Conservation (phyloP, 2,113 vertebrate species). For the Caracal caracal region DNA sequence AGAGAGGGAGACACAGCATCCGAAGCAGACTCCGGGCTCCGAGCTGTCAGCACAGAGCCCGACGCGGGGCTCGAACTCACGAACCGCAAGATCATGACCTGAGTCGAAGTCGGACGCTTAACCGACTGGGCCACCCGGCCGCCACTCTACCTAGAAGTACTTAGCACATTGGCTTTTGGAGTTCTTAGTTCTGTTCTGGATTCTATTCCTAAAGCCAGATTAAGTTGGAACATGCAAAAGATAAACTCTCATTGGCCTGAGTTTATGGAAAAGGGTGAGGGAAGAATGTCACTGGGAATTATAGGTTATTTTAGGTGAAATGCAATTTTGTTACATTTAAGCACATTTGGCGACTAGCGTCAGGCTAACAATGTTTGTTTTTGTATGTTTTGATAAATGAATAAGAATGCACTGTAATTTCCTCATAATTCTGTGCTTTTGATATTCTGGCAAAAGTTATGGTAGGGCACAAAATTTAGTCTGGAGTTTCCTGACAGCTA, state of each 20-base stretch:
- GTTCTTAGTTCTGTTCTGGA: background rate
- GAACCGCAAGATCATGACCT: too few species aligned
- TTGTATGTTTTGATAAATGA: background rate
- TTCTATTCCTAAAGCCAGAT: background rate
- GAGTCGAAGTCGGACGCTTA: too few species aligned
- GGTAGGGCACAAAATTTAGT: background rate
- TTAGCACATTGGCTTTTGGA: background rate
- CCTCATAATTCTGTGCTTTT: slow-evolving; percentile 22
- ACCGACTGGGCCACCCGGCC: too few species aligned
- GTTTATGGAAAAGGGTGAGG: background rate
- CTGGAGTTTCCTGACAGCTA: slow-evolving; percentile 8
- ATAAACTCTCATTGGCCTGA: background rate
- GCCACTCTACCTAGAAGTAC: background rate
- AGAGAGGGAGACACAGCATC: too few species aligned
- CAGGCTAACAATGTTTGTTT: slow-evolving; percentile 10
- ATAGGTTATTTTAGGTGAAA: slow-evolving; percentile 52
- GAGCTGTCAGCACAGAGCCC: too few species aligned
- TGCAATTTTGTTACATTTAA: slow-evolving; percentile 37
- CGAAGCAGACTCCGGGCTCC: too few species aligned
- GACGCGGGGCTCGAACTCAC: too few species aligned
- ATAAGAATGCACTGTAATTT: background rate
- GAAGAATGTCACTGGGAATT: background rate
- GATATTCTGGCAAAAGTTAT: background rate
- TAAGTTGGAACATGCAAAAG: background rate
- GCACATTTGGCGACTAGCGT: background rate